Base-by-base conservation (phyloP, 2,888 invertebrate species). In the Julus scanicus region DNA sequence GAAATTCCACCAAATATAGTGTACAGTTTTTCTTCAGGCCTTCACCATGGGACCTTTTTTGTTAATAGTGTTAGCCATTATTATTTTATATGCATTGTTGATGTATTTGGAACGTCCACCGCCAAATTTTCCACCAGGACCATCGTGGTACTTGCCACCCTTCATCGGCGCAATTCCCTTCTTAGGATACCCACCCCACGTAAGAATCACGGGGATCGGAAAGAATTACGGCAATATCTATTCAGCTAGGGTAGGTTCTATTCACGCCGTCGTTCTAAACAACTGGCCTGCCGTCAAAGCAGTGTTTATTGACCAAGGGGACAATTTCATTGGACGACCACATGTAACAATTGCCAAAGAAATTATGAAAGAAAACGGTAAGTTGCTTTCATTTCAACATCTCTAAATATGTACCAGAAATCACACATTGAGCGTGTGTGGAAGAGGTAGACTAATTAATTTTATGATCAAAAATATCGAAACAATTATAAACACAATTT, bases 121-220 rank as follows among this genome's bases (percentile, higher is more conserved):
- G 39, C 29, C 29, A n/a, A 83, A 83, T 83, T 83, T 83, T 83
- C 83, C 83, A 83, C 83, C 83, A 1, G 83, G 83, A 39, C 83
- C 83, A 20, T 83, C 37, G 20, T 53, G 53, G 53, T 53, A 4
- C 17, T 1, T 83, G 4, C 83, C 83, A 17, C 83, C 83, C 11
- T 20, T 83, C 17, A 39, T 83, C 15, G 83, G 83, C 9, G 0
- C 11, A 6, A 17, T 83, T 29, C 37, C 39, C 20, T 83, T 83
- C 39, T 39, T 83, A 29, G 37, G 83, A 29, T 39, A 83, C 29
- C 29, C 39, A 39, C 83, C 83, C 3, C 83, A 83, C 15, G 20
- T 13, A 83, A 39, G 39, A 29, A 29, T 83, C 37, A 83, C 83
- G 13, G 8, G 4, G 11, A 0, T 83, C 11, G 29, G 29, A 9